Conservation (phyloP, 2,113 vertebrate species). For the Pelusios castaneus region DNA sequence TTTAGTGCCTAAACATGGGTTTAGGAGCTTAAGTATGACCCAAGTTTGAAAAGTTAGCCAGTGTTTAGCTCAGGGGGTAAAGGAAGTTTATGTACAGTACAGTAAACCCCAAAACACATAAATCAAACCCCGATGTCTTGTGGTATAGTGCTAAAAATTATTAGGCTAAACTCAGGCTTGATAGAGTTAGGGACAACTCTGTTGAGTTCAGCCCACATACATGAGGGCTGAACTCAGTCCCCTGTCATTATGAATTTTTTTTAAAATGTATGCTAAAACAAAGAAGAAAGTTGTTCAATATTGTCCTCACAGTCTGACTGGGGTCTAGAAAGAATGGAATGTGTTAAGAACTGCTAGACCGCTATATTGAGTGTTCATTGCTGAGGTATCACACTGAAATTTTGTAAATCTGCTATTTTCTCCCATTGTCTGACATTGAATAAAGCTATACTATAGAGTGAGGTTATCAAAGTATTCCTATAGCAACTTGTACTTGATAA, state of each 20-base stretch:
- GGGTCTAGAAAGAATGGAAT: background rate
- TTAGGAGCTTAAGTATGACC: background rate
- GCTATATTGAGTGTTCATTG: background rate
- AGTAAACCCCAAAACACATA: background rate
- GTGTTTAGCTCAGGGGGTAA: background rate
- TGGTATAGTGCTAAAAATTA: background rate
- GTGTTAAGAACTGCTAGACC: background rate
- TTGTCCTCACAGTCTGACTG: background rate
- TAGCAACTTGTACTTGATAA: constrained; percentile 41
- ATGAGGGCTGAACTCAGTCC: background rate
- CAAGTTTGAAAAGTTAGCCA: background rate
- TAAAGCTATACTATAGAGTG: constrained; percentile 11
- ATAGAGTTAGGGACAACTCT: background rate
- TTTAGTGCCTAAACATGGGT: background rate
- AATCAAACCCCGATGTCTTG: background rate
- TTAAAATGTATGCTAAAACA: constrained; percentile 28
- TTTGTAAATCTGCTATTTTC: constrained; percentile 1
- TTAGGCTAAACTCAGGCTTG: background rate
- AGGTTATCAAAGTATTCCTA: constrained; percentile 35
- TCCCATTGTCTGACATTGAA: constrained; percentile 20
- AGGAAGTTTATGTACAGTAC: background rate
- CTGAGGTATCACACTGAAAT: background rate
- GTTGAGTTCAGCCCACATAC: background rate
- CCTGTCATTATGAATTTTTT: background rate
- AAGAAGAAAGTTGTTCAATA: background rate